Evolutionary conservation across 2,113 vertebrate species (phyloP).

Genomic region (Tretioscincus oriximinensis): DNA sequence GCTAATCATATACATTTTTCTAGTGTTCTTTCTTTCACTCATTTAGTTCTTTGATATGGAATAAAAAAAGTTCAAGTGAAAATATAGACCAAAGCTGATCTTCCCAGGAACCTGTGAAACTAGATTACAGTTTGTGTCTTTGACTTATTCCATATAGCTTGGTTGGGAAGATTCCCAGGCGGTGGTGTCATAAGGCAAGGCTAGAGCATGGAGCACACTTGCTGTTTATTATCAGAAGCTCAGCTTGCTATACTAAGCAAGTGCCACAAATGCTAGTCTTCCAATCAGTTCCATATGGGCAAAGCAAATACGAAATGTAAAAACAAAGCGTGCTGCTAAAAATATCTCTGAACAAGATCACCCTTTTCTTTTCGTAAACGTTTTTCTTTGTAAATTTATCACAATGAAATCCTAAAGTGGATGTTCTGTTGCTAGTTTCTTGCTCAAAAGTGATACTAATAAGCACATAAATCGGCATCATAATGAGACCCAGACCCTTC

Average conservation of each 20-base stretch:
- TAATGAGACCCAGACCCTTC: no score
- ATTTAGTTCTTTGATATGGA: background rate
- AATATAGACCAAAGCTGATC: background rate
- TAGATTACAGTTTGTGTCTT: slow-evolving; percentile 5
- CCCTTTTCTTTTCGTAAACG: background rate
- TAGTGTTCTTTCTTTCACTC: no score
- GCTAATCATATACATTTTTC: no score
- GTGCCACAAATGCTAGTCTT: background rate
- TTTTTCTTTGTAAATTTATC: no score
- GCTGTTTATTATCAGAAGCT: slow-evolving; percentile 1
- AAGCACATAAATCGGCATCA: no score
- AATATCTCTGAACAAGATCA: background rate
- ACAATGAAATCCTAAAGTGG: no score
- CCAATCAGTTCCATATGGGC: background rate
- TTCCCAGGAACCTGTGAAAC: background rate
- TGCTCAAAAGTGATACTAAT: no score
- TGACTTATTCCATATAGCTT: background rate
- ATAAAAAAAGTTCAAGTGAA: background rate
- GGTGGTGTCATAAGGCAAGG: background rate
- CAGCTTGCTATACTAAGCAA: background rate
- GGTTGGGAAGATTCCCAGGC: background rate
- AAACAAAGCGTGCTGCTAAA: background rate
- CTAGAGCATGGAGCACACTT: background rate
- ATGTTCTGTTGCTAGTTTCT: no score
- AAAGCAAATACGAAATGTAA: background rate